Base-by-base conservation (phyloP, 1,140 invertebrate species). In the Apis cerana region DNA sequence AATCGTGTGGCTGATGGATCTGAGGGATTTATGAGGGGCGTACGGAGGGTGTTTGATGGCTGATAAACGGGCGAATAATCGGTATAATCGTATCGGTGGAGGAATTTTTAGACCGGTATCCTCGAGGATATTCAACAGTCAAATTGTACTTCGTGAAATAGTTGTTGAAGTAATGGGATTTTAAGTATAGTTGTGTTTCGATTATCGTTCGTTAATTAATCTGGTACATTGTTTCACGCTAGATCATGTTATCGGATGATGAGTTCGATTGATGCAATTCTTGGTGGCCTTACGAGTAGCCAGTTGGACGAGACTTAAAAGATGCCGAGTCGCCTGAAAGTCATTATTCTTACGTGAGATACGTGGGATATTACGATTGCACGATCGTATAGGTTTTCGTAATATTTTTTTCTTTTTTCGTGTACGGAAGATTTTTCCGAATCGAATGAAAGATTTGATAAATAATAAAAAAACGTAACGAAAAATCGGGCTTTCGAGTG, bases 231-330 rank as follows among this genome's bases (percentile, higher is more conserved):
- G 76, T 43, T 48, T 78, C 74, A 33, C 56, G 74, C n/a, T 21
- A 11, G 72, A 74, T 74, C 48, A 4, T 15, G 61, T 75, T 75
- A 75, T 61, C 27, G 9, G 54, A 59, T 27, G 76, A 76, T 64
- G 17, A 69, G 54, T 27, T 11, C 27, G 27, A 43, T 43, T 23
- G 65, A 78, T 50, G 65, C 76, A 59, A 78, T 76, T 74, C 61
- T 52, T 54, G 61, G 8, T n/a, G 13, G 19, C 8, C 23, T 67
- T 59, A n/a, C 76, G 48, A 54, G 43, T 69, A 69, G 76, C 54
- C 23, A 43, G 58, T 65, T 21, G 61, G 54, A 65, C 74, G 74
- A 52, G 74, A 52, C n/a, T 52, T 43, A 7, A 75, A 64, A 75
- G 52, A 62, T 27, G 74, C 50, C 72, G 21, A 59, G 13, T 23